Evolutionary conservation across 2,113 vertebrate genomes (phyloP), one percentile per base, ranked within the genome.

Genomic region (Cranoglanis bouderius): DNA sequence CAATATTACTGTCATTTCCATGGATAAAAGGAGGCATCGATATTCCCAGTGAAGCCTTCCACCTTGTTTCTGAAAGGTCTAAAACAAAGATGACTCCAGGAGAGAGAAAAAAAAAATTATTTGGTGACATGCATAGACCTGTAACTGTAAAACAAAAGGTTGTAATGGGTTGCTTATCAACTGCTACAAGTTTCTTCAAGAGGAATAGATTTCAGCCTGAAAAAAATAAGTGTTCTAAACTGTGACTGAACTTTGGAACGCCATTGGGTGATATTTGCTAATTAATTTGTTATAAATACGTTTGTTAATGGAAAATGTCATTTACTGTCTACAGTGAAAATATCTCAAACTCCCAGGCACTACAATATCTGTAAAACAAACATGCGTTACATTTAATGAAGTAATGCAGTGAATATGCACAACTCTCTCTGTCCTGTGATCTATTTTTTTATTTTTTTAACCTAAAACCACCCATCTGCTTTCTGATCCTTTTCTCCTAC

Each of bases 11-110:
- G 65, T 13, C 13, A 35, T 67, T 35, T 35, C 14, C 1, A 6
- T 19, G 7, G 32, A 35, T 35, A 38, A 65, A 65, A 65, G n/a
- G 63, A 65, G 29, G 63, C 18, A 21, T 40, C 75, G 6, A 49
- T 51, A 14, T 49, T 89, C 77, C 90, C 87, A 87, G 21, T 89
- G 88, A 90, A 32, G 85, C 85, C 87, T 85, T 83, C 40, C 74
- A 78, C 65, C 85, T 87, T 72, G 49, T 67, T 90, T 59, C 85
- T 61, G 32, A 89, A 61, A 80, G 75, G 32, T n/a, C 19, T 46
- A 70, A 65, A 35, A 70, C 49, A 43, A 67, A 74, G 49, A 87
- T 72, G 55, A 86, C 89, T 40, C 18, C 16, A 74, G 32, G 61
- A 63, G n/a, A 67, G 61, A 16, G n/a, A 35, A 29, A 16, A 35